These are phyloP conservation scores for Clarias gariepinus DNA, from an alignment of 2,113 vertebrate genomes.

Conservation along the genomic window DNA sequence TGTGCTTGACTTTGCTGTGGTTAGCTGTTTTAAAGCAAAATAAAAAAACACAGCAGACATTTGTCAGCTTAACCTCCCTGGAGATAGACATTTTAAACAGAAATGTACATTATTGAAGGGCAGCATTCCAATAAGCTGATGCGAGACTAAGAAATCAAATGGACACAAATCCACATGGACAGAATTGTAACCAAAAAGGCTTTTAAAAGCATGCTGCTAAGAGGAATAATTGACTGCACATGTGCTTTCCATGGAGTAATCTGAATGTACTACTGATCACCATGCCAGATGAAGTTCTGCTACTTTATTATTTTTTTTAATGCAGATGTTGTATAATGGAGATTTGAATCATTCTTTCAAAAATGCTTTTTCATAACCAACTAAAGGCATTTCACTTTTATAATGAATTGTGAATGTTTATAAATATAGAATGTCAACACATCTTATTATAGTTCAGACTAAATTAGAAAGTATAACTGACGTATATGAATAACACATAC, in stretches of 20 bases:
- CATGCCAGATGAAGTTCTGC: slow-evolving; percentile 17
- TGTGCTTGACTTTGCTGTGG: slow-evolving; percentile 57
- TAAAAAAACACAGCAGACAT: slow-evolving; percentile 56
- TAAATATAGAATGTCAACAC: background rate
- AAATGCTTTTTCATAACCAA: slow-evolving; percentile 4
- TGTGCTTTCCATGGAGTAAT: slow-evolving; percentile 31
- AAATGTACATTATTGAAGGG: slow-evolving; percentile 70
- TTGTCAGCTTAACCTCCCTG: slow-evolving; percentile 56
- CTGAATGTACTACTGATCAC: slow-evolving; percentile 17
- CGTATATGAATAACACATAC: no score
- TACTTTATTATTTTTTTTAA: slow-evolving; percentile 10
- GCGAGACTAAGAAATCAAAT: slow-evolving; percentile 55
- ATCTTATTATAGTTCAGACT: slow-evolving; percentile 4
- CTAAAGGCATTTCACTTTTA: background rate
- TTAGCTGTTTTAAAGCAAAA: slow-evolving; percentile 57
- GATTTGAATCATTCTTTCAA: background rate
- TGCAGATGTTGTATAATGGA: slow-evolving; percentile 13
- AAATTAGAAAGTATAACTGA: background rate
- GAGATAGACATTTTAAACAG: slow-evolving; percentile 61
- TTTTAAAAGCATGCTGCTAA: slow-evolving; percentile 30
- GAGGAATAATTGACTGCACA: slow-evolving; percentile 37
- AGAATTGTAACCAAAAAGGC: slow-evolving; percentile 40
- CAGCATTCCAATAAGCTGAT: slow-evolving; percentile 57
- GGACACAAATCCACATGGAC: slow-evolving; percentile 46
- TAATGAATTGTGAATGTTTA: background rate